phyloP scores from a whole-genome alignment of 1,140 invertebrate genomes.

The Capitella teleta region DNA sequence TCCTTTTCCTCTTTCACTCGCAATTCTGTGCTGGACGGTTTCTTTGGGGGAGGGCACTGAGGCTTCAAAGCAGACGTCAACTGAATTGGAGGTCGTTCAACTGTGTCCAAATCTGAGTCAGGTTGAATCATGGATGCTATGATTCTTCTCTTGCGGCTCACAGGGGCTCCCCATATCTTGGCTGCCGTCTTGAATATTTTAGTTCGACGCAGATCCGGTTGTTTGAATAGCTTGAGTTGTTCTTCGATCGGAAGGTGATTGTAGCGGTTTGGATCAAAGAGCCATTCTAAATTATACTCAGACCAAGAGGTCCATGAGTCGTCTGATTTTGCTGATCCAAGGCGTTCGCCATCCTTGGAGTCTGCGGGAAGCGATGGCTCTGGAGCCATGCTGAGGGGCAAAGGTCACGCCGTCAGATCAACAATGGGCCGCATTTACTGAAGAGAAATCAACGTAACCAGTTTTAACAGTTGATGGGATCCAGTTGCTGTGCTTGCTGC shows the following conservation, averaged over 20 bases:
- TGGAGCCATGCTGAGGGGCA: too few species aligned
- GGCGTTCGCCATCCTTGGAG: too few species aligned
- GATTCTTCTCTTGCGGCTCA: slow-evolving; percentile 21
- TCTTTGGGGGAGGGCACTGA: background rate
- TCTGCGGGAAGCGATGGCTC: too few species aligned
- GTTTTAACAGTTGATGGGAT: too few species aligned
- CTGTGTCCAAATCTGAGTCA: background rate
- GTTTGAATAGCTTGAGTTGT: slow-evolving; percentile 23
- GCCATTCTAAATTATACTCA: slow-evolving; percentile 17
- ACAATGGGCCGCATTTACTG: too few species aligned
- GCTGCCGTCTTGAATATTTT: slow-evolving; percentile 34
- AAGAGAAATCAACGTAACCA: too few species aligned
- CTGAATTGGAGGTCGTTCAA: background rate
- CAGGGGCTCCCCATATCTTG: slow-evolving; percentile 33
- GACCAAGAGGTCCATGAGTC: too few species aligned
- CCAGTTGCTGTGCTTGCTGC: too few species aligned
- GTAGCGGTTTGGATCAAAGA: slow-evolving; percentile 33
- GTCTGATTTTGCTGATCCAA: too few species aligned
- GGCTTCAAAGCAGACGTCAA: background rate
- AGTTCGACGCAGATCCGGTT: slow-evolving; percentile 25
- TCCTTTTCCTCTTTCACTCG: background rate
- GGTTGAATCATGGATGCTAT: background rate
- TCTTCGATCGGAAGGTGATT: slow-evolving; percentile 32
- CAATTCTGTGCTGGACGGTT: background rate
- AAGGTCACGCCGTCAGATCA: too few species aligned